Base-by-base conservation (phyloP, 2,797 vertebrate species). In the Epinephelus awoara region DNA sequence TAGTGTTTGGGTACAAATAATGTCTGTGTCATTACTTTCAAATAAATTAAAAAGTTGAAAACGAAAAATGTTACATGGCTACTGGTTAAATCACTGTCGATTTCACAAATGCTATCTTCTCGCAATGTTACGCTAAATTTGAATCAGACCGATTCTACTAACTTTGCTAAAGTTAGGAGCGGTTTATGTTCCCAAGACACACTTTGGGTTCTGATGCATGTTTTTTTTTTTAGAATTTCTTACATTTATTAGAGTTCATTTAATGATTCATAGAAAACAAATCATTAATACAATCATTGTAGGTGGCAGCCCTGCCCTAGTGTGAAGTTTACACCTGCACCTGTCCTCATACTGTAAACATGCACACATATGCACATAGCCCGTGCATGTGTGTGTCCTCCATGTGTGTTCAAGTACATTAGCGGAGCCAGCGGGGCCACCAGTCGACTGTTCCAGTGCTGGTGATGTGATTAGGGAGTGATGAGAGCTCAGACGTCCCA, bases 391-490 rank as follows among this genome's bases (percentile, higher is more conserved):
- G 61, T 67, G 49, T 79, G 57, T 87, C 56, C 67, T 79, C 67
- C 25, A n/a, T 83, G 68, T 77, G 79, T 80, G 74, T 80, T 79
- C 42, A 56, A 68, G 29, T 68, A 66, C 77, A 74, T 79, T 40
- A 55, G 73, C 42, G 75, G 61, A 77, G 77, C 75, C 81, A 77
- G 69, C 52, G 19, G 70, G 40, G 73, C 73, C 84, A 85, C 70
- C 71, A 66, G 57, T 69, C 12, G 52, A 71, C 67, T 75, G 67
- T 69, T 82, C 44, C 63, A 67, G 63, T n/a, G 64, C 79, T 67
- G 75, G 38, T 70, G 85, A 86, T 85, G 81, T 85, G 87, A 90
- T 93, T 74, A 89, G 75, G 46, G 80, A 82, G 89, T 75, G 88
- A 86, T 80, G 87, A 89, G 82, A 83, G 88, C 75, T 77, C 75